Evolutionary conservation across 2,797 vertebrate genomes (phyloP), one percentile per base, ranked within the genome.

Genomic region (Discoglossus pictus): DNA sequence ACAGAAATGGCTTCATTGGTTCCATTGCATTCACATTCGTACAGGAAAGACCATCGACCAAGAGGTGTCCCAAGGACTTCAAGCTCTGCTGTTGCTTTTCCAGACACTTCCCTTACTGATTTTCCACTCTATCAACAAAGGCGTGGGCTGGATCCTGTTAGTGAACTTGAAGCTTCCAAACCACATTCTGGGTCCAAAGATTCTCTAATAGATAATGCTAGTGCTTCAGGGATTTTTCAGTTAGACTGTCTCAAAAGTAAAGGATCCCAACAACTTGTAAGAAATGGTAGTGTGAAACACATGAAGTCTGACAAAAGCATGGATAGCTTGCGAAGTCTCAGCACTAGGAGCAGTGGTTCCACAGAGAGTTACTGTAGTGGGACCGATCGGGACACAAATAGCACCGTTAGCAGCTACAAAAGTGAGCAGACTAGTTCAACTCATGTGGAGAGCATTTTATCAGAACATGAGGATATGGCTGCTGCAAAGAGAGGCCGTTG

Each of bases 361-460:
- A 95, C 94, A 0, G 97, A 98, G 88, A 99, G 96, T 85, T 98
- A 98, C 78, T 97, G 96, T 82, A 98, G 96, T 15, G 97, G 97
- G 25, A 97, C 94, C 0, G 96, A 99, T 80, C 84, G 95, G 20
- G 97, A 99, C 80, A 98, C 94, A 52, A 95, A 96, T 87, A 99
- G 97, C 78, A 97, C 94, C 0, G 84, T 94, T 76, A 98, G 97
- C 89, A 98, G 96, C 87, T 95, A 96, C 60, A 94, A 92, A 82
- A 98, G 96, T 2, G 96, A 98, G 63, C 96, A 93, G 76, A 98
- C 97, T 10, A 96, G 97, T 80, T 98, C 96, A 7, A 98, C 97
- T 0, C 97, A 98, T 15, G 92, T 99, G 75, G 97, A 97, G 84
- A 96, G 95, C 64, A 83, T 96, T 40, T 80, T 95, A 59, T 98